Evolutionary conservation across 2,888 invertebrate genomes (phyloP).

Genomic region (Galeruca laticollis): DNA sequence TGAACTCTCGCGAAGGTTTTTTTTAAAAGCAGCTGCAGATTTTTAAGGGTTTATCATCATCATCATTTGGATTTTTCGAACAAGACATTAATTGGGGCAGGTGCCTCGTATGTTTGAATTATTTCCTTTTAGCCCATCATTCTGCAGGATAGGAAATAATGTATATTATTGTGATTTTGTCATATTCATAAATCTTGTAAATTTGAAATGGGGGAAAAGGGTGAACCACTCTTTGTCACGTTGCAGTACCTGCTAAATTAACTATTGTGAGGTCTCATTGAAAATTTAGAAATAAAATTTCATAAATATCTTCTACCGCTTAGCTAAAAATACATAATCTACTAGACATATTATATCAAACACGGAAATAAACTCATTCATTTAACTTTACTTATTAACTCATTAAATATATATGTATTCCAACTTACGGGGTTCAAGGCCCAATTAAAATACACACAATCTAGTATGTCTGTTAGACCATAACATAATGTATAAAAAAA

Average conservation of each 20-base stretch:
- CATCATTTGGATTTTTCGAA: conserved; percentile 48
- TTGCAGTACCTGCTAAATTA: too few species aligned
- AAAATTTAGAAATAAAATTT: too few species aligned
- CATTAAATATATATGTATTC: background rate
- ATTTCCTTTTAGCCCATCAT: too few species aligned
- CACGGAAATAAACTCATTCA: background rate
- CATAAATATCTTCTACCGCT: too few species aligned
- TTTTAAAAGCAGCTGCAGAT: conserved; percentile 58
- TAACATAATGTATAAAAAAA: conserved; percentile 27
- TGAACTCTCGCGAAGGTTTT: conserved; percentile 40
- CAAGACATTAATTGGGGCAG: conserved; percentile 52
- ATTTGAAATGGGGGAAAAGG: too few species aligned
- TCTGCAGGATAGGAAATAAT: too few species aligned
- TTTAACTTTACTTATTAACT: background rate
- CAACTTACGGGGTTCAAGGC: conserved; percentile 22
- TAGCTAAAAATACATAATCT: too few species aligned
- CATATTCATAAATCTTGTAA: too few species aligned
- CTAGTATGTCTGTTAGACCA: conserved; percentile 23
- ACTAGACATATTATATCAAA: background rate
- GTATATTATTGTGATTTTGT: too few species aligned
- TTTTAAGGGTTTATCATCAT: conserved; percentile 59
- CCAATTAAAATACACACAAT: conserved; percentile 19
- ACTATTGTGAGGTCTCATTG: too few species aligned
- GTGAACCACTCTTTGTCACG: too few species aligned
- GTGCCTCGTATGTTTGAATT: conserved; percentile 42